These are phyloP conservation scores for Falco novaeseelandiae DNA, from an alignment of 2,797 vertebrate genomes.

Conservation along the genomic window DNA sequence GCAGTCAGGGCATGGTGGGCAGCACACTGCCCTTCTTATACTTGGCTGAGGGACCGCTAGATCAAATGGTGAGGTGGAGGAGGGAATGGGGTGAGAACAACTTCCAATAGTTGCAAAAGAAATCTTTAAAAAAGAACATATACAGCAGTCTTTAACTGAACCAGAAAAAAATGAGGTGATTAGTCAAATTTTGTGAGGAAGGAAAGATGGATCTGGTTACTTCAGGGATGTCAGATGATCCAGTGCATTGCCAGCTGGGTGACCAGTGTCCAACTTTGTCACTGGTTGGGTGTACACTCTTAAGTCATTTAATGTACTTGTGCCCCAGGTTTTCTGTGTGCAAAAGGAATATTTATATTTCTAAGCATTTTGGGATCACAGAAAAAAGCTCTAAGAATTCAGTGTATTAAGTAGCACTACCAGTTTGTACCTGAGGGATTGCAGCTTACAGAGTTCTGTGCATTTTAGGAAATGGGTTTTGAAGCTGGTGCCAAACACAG, in stretches of 20 bases:
- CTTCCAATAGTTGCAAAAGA: not conserved
- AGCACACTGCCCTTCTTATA: not conserved
- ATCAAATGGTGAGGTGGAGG: not conserved
- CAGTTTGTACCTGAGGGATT: not conserved
- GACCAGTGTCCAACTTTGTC: not conserved
- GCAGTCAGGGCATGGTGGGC: rapidly evolving
- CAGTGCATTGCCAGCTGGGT: not conserved
- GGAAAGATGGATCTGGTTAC: not conserved
- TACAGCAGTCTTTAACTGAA: not conserved
- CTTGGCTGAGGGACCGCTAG: not conserved
- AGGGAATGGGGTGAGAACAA: not conserved
- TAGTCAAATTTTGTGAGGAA: not conserved
- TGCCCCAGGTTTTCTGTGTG: not conserved
- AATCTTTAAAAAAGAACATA: not conserved
- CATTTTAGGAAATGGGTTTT: not conserved
- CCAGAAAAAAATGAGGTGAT: not conserved
- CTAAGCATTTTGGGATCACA: not conserved
- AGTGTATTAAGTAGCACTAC: not conserved
- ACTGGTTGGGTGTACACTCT: not conserved
- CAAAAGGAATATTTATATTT: not conserved
- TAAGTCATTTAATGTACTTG: not conserved
- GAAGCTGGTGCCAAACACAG: not conserved
- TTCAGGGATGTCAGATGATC: not conserved
- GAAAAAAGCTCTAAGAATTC: not conserved
- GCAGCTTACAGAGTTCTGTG: not conserved